These are phyloP conservation scores for Lucifuga dentata DNA, from an alignment of 2,113 vertebrate genomes.

Conservation along the genomic window DNA sequence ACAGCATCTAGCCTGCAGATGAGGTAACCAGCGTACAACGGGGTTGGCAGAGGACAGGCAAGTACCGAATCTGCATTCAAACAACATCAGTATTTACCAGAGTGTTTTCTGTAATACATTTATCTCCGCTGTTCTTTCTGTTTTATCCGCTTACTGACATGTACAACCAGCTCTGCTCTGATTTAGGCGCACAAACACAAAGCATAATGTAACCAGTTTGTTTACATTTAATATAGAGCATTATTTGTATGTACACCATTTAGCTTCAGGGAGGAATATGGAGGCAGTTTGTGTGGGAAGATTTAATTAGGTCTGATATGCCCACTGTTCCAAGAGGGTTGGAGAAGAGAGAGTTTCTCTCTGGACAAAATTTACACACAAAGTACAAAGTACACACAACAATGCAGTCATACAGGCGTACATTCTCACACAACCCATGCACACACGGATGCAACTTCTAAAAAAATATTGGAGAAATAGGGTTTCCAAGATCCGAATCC, in stretches of 20 bases:
- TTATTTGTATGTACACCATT: conserved; percentile 22
- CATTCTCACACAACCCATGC: neutral
- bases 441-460: too few relatives aligned
- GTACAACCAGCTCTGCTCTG: neutral
- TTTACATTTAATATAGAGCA: neutral
- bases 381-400: conserved; percentile 19
- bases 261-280: conserved; percentile 19
- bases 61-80: conserved; percentile 1
- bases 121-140: neutral
- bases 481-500: too few relatives aligned
- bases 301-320: conserved; percentile 57
- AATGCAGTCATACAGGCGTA: neutral
- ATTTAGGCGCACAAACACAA: too few relatives aligned
- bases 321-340: conserved; percentile 40
- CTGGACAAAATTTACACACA: conserved; percentile 42
- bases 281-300: conserved; percentile 48
- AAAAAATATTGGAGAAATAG: too few relatives aligned
- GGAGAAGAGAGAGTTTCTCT: conserved; percentile 36
- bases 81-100: neutral
- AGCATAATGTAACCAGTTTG: too few relatives aligned
- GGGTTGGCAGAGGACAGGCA: neutral
- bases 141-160: neutral
- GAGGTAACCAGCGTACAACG: conserved; percentile 2
- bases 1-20: conserved; percentile 23
- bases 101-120: neutral